A percentile compares a stretch with the other conserved stretches of the same genome.
Evolutionary conservation across 2,113 vertebrate genomes (phyloP).

Genomic region (Rhabdornis inornatus): DNA sequence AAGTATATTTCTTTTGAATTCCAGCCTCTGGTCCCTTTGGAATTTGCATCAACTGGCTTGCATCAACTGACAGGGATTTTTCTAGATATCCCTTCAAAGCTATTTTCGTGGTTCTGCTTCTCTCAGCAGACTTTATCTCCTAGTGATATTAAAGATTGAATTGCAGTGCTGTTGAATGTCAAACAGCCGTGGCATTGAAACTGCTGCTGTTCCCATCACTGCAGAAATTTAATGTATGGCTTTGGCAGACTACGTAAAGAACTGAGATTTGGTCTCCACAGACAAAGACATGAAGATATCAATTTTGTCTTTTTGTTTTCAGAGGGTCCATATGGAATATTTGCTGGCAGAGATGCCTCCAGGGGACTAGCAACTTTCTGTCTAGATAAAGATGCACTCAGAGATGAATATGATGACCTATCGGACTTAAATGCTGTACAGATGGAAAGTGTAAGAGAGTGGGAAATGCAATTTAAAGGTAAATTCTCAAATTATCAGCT

Average conservation of each 20-base stretch:
- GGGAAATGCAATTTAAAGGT: constrained; percentile 99
- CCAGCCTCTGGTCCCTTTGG: constrained; percentile 10
- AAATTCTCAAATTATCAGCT: constrained; percentile 25
- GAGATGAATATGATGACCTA: constrained; percentile 96
- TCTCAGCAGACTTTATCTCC: constrained; percentile 5
- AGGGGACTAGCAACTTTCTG: constrained; percentile 97
- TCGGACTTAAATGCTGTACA: constrained; percentile 97
- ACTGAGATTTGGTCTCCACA: neutral
- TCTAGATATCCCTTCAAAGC: neutral
- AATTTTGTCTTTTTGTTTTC: constrained; percentile 57
- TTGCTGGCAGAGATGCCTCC: constrained; percentile 95
- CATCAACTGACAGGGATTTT: constrained; percentile 4
- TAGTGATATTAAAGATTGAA: neutral
- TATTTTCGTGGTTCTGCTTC: constrained; percentile 2
- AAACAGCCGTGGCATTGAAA: neutral
- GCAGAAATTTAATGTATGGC: neutral
- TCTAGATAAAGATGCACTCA: constrained; percentile 92
- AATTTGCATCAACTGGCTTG: neutral
- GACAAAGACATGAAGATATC: constrained; percentile 1
- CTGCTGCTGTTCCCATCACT: neutral
- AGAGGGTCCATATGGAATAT: constrained; percentile 97
- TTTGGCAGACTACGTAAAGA: neutral
- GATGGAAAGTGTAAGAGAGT: constrained; percentile 98
- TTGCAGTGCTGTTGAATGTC: neutral
- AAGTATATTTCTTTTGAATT: constrained; percentile 17